Base-by-base conservation (phyloP, 2,113 vertebrate genomes). In the Psilopsiagon aymara region DNA sequence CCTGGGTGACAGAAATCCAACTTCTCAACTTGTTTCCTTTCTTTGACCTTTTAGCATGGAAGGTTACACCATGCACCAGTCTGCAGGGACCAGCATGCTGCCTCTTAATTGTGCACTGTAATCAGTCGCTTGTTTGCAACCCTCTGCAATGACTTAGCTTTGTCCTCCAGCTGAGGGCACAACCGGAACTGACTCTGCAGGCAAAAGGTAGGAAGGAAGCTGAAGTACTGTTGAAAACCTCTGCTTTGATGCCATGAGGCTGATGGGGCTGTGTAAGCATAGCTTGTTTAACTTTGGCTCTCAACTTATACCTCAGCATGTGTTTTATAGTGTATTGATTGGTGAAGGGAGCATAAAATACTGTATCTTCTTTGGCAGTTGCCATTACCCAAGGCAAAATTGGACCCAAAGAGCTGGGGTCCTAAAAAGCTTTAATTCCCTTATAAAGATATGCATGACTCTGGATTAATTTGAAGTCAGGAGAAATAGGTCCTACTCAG, bases 131-230 rank as follows among this genome's bases (percentile, higher is more conserved):
- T 52, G 35, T 92, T 96, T 60, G 85, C 82, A 94, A 2, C 76
- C 66, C 47, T 91, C 82, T 79, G 86, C 90, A 92, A 16, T 82
- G 90, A 82, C 96, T 92, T 71, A 66, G 91, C 77, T 91, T 82
- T 93, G 95, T 96, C 96, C 95, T 96, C 66, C 69, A 39, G 83
- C 66, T 20, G 64, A 93, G 94, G 73, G 80, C 77, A 83, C 1
- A 7, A 11, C 24, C 39, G 67, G 63, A 91, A 43, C 82, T 2
- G 4, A 6, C 85, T 85, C 57, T 44, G 75, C 85, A 80, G 75
- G 71, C 27, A 35, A 21, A 57, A 91, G 71, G 37, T 55, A 62
- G 1, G 1, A 21, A 37, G 71, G 75, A 83, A 83, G 71, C 77
- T 64, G 29, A 35, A 68, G 39, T 6, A 4, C 25, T 35, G 33